These are phyloP conservation scores for Ophioderma brevispina DNA, from an alignment of 35 echinoderm and acorn worm species.

Conservation along the genomic window DNA sequence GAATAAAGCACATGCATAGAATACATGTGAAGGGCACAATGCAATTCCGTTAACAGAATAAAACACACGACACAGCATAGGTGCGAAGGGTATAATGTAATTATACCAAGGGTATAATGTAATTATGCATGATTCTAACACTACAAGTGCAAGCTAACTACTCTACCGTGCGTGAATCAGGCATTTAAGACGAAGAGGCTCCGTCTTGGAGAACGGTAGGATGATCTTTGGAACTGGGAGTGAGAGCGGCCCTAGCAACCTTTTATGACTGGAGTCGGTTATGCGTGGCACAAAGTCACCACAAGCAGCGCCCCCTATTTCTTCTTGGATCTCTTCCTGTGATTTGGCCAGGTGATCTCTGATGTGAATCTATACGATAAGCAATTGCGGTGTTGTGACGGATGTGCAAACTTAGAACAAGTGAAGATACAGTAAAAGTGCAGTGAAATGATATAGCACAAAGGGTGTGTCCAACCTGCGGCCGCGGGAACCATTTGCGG, in stretches of 20 bases:
- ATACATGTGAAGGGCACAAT: too few relatives aligned
- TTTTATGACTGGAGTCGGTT: not conserved
- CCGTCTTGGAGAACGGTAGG: conserved; percentile 86
- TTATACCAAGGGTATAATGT: too few relatives aligned
- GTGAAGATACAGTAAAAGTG: too few relatives aligned
- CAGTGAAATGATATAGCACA: too few relatives aligned
- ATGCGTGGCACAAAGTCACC: not conserved
- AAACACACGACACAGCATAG: too few relatives aligned
- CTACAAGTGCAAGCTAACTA: not conserved
- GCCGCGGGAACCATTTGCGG: too few relatives aligned
- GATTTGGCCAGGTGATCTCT: conserved; percentile 17
- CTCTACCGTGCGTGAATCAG: conserved; percentile 87
- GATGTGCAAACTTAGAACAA: too few relatives aligned
- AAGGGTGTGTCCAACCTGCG: too few relatives aligned
- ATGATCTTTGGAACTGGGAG: conserved; percentile 94
- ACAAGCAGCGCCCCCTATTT: not conserved
- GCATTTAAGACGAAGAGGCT: conserved; percentile 76
- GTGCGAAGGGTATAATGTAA: too few relatives aligned
- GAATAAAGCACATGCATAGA: too few relatives aligned
- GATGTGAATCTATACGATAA: conserved; percentile 22
- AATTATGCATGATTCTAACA: too few relatives aligned
- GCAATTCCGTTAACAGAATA: too few relatives aligned
- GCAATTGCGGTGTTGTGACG: not conserved
- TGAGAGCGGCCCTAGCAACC: conserved; percentile 66
- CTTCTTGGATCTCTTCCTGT: conserved; percentile 1